These are phyloP conservation scores for Agriopis marginaria DNA, from an alignment of 2,888 invertebrate genomes.

Conservation along the genomic window DNA sequence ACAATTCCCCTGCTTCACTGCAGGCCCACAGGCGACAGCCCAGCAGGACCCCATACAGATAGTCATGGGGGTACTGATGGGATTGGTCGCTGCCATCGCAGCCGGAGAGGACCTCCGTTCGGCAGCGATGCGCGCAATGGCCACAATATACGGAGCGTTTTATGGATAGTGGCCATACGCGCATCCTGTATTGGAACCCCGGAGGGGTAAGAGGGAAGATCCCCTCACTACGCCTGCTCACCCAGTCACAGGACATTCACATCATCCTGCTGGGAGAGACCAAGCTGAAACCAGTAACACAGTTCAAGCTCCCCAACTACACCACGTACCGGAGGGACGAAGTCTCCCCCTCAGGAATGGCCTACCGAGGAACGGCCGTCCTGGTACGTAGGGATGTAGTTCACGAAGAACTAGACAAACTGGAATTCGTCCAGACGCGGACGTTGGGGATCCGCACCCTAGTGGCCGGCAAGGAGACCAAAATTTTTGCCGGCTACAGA, in stretches of 20 bases:
- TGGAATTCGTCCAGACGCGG: neutral
- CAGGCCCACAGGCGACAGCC: too few relatives aligned
- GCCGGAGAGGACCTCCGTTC: neutral
- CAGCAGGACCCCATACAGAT: neutral
- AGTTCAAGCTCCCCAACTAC: neutral
- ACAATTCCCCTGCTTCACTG: too few relatives aligned
- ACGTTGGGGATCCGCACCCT: neutral
- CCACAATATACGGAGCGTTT: neutral
- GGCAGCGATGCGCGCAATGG: neutral
- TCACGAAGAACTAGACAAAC: conserved; percentile 10
- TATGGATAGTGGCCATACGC: neutral
- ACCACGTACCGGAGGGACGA: neutral
- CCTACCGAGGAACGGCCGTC: conserved; percentile 15
- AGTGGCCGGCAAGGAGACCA: neutral
- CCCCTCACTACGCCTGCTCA: neutral
- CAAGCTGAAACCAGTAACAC: neutral
- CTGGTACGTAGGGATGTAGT: conserved; percentile 13
- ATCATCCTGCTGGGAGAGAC: conserved; percentile 18
- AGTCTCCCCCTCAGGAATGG: neutral
- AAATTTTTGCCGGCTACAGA: conserved; percentile 12
- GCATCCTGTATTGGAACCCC: conserved; percentile 28
- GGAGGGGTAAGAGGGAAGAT: conserved; percentile 8
- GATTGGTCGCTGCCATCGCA: neutral
- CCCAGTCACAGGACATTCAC: conserved; percentile 6
- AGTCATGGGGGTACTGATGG: neutral